A percentile compares a stretch with the other conserved stretches of the same genome.
Conservation (phyloP, 2,113 vertebrate genomes). For the Microtus ochrogaster region DNA sequence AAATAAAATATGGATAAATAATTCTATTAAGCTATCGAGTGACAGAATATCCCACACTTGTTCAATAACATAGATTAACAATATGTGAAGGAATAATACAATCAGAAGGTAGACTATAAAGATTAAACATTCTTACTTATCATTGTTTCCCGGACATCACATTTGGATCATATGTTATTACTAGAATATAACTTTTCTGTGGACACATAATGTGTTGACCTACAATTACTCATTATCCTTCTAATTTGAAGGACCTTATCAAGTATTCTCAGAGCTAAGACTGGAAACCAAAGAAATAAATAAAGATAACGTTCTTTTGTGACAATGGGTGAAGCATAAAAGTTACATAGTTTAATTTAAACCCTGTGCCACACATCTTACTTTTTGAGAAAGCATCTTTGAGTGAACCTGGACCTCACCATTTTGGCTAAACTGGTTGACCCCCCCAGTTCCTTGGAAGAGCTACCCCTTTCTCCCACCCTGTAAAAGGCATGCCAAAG, state of each 20-base stretch:
- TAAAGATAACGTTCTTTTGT: not conserved
- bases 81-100: not conserved
- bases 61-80: conserved; percentile 32
- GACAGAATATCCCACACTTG: not conserved
- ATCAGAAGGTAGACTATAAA: not conserved
- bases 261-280: not conserved
- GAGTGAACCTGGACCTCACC: not conserved
- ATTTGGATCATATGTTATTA: not conserved
- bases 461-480: not conserved
- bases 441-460: rapidly evolving
- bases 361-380: not conserved
- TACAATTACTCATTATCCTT: not conserved
- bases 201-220: not conserved
- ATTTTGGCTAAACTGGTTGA: not conserved
- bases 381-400: not conserved
- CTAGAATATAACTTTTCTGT: conserved; percentile 31
- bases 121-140: not conserved
- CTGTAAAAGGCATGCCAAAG: not conserved
- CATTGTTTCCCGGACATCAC: not conserved
- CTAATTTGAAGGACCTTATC: not conserved
- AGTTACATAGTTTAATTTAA: not conserved
- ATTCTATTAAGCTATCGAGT: conserved; percentile 16
- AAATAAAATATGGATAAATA: not conserved
- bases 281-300: too few species aligned
- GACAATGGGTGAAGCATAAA: not conserved